Base-by-base conservation (phyloP, 1,140 invertebrate species). In the Anagrus nilaparvatae region DNA sequence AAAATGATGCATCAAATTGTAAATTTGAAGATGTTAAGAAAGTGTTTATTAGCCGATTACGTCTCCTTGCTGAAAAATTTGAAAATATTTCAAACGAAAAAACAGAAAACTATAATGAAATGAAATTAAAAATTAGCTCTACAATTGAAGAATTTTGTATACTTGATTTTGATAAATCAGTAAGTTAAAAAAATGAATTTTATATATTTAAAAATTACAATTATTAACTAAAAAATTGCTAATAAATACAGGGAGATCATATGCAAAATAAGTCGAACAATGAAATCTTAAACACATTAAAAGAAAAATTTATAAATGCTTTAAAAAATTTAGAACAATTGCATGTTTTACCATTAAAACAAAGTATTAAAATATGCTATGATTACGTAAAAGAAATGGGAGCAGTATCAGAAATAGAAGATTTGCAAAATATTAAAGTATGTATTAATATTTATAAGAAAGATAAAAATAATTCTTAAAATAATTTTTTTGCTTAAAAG, bases 361-460 rank as follows among this genome's bases (percentile, higher is more conserved):
- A 64, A 31, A 58, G 58, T 43, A 37, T 68, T 5, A 47, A 55
- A 39, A 60, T 65, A 39, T 62, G 58, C 40, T 44, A 54, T 12
- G 47, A 60, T 12, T 67, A 67, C 39, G 48, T 68, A 5, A 56
- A 49, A 44, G 64, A 66, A 50, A 68, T 67, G 65, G 55, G 62
- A 19, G 42, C 47, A 36, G 52, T 53, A 0, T 53, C 55, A 33
- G 58, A 61, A 32, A 65, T 68, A 17, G 65, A 68, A 48, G 63
- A 65, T 47, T 58, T 61, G 43, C 54, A 59, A 48, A 66, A 68
- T 47, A 66, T 69, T 8, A 67, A 64, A 44, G 63, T 67, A 53
- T 35, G 3, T 39, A 40, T 13, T 16, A 33, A 42, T 33, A 42
- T 23, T 23, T 30, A 37, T 28, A 37, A n/a, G n/a, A 32, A 32